A percentile compares a stretch with the other conserved stretches of the same genome.
Conservation (phyloP, 2,888 invertebrate species). For the Homarus gammarus region DNA sequence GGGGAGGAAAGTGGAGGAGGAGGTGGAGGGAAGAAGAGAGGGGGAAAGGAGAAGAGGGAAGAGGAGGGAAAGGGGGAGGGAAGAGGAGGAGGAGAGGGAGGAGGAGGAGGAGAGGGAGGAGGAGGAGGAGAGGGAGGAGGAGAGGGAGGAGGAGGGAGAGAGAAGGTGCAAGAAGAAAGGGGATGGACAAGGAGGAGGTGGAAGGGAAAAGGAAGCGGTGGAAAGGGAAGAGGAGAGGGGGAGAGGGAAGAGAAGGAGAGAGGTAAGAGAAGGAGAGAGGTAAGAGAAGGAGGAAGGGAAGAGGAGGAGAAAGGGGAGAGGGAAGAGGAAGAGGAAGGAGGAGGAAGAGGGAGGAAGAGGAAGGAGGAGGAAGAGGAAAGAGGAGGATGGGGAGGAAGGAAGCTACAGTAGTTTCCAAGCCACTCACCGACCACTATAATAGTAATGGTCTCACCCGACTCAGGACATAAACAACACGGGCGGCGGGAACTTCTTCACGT, state of each 20-base stretch:
- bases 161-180: conserved; percentile 16
- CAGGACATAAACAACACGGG: background rate
- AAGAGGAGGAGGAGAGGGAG: conserved; percentile 8
- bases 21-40: conserved; percentile 19
- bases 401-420: too few relatives aligned
- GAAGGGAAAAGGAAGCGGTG: conserved; percentile 8
- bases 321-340: background rate
- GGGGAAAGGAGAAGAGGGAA: background rate
- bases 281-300: background rate
- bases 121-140: background rate
- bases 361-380: too few relatives aligned
- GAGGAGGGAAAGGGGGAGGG: background rate
- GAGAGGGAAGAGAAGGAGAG: background rate
- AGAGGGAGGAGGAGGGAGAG: background rate
- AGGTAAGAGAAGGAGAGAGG: background rate
- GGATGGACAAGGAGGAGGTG: conserved; percentile 13
- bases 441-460: background rate
- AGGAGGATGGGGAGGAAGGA: too few relatives aligned
- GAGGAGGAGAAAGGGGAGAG: conserved; percentile 4
- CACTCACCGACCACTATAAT: background rate
- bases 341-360: background rate
- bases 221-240: too few relatives aligned
- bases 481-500: background rate
- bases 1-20: too few relatives aligned
- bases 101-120: too few relatives aligned